Base-by-base conservation (phyloP, 1,140 invertebrate species). In the Drosophila navojoa region DNA sequence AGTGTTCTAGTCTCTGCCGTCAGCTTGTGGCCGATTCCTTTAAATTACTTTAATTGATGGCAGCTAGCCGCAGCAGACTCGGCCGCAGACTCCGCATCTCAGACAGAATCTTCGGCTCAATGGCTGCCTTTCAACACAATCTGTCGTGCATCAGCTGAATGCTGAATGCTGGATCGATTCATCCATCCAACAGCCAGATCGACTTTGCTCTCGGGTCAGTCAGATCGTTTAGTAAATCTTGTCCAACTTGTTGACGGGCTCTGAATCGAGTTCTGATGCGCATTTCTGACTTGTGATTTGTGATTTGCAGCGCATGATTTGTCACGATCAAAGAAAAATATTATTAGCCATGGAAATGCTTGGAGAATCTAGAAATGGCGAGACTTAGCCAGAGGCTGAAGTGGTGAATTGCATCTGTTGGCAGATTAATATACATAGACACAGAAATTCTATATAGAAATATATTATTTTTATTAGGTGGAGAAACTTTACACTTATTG, bases 41-140 rank as follows among this genome's bases (percentile, higher is more conserved):
- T 86, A 86, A 86, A 86, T 86, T 86, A 86, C 81, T 86, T 86
- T 86, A 86, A 86, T 86, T 86, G 81, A 78, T 85, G 81, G 81
- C 81, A 80, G 77, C 68, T 71, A 59, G 73, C 72, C 76, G 42
- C 42, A 44, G 63, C 71, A 66, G 40, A 47, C 45, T 15, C 72
- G 73, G 15, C 15, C 15, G 57, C 71, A 66, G 40, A 47, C 45
- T 15, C 35, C 35, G 13, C 49, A 63, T 32, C 13, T 50, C 22
- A 38, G 44, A 40, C 22, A 38, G 44, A 40, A n/a, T 71, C 53
- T 13, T 44, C 55, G 58, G 71, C 79, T 80, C 81, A 84, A 80
- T 80, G 81, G 53, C 74, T 84, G 79, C 73, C 79, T 85, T 84
- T 77, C 77, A 84, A 77, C 54, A 72, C 76, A 70, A 66, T 76